phyloP scores from a whole-genome alignment of 2,113 vertebrate species.

The Psilopsiagon aurifrons region DNA sequence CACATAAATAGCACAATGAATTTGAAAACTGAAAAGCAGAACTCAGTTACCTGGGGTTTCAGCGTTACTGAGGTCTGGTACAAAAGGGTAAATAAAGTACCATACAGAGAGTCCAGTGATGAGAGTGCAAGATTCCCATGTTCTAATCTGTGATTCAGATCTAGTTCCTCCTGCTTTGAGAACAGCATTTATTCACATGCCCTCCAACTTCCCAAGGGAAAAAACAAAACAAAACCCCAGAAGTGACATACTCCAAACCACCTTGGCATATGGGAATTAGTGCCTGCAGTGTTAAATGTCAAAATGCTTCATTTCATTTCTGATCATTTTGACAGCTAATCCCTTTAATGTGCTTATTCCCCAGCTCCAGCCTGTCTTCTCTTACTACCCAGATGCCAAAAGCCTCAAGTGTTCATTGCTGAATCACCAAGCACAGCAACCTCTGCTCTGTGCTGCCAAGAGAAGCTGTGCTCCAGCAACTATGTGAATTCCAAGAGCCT shows the following conservation, averaged over 20 bases:
- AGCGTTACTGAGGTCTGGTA: background rate
- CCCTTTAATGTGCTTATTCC: background rate
- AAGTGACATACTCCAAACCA: background rate
- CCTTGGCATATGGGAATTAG: slow-evolving; percentile 19
- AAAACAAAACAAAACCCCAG: background rate
- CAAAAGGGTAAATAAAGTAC: background rate
- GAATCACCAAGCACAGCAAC: background rate
- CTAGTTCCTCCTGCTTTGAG: background rate
- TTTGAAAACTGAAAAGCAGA: background rate
- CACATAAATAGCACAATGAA: background rate
- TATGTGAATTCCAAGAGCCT: background rate
- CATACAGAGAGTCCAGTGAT: background rate
- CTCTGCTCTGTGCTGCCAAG: background rate
- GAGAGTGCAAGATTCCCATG: background rate
- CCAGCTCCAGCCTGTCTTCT: background rate
- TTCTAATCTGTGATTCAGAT: background rate
- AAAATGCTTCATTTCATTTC: background rate
- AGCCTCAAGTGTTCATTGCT: background rate
- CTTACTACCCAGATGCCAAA: slow-evolving; percentile 1
- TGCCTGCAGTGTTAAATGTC: slow-evolving; percentile 20
- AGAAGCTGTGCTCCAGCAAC: background rate
- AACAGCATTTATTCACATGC: background rate
- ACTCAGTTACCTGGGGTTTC: background rate
- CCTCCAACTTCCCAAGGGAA: background rate
- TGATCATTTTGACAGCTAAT: slow-evolving; percentile 48